Evolutionary conservation across 2,113 vertebrate species (phyloP), one percentile per base, ranked within the genome.

Genomic region (Ariopsis seemanni): DNA sequence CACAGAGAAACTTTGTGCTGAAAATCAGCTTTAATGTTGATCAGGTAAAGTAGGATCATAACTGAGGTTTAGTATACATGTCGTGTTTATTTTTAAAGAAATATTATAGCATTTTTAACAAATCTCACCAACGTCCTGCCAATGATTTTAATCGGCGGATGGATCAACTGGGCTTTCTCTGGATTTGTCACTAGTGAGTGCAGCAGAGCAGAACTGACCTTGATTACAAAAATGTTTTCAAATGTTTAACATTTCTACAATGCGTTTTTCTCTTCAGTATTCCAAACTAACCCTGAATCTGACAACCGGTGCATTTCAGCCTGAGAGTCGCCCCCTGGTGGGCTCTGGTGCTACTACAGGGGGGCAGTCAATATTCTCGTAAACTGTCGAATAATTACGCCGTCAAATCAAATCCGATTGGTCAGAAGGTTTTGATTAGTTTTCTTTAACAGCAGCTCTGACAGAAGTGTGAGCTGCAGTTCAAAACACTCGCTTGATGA

Each of bases 151-250:
- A 96, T 97, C 2, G 96, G 96, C 34, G 96, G 96, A 72, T 97
- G 96, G 96, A 97, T 97, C 87, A 97, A 97, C 90, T 97, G 96
- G 96, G 96, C 95, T 0, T 97, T 97, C 92, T 97, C 96, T 72
- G 96, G 96, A 42, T 97, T 97, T 62, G 93, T 97, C 86, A 96
- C 95, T 10, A 97, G 96, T 97, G 88, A 94, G 96, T 92, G 20
- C 42, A 72, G 42, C 27, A 69, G 60, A 12, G 25, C 42, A 2
- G 17, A n/a, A 42, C n/a, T 9, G 15, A 34, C 27, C 11, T 62
- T 20, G 18, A 50, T 69, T 69, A 27, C 7, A 8, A 8, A 25
- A 25, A 65, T 7, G 22, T 22, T 69, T 69, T 69, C 17, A 69
- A 27, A 30, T 34, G 67, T 30, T 30, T 20, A 8, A 50, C 34